Evolutionary conservation across 2,797 vertebrate species (phyloP).

Genomic region (Dermochelys coriacea): DNA sequence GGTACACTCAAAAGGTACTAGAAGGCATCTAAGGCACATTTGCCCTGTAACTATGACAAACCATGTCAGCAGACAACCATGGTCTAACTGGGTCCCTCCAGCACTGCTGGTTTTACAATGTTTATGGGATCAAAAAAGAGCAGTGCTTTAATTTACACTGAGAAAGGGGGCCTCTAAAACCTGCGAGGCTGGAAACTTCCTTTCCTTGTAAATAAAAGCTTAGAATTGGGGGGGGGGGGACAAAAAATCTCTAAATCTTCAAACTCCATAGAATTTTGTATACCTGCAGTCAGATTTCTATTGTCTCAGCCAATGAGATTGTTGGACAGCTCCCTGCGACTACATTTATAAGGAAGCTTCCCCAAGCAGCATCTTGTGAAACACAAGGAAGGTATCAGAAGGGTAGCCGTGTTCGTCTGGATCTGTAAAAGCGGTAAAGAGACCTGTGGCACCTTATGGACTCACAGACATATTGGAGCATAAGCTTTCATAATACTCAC

Average conservation of each 20-base stretch:
- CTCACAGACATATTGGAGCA: too few relatives aligned
- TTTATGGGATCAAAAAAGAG: not conserved
- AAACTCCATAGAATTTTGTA: not conserved
- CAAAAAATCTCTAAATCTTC: not conserved
- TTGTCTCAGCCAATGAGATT: not conserved
- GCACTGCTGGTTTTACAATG: not conserved
- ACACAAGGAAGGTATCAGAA: not conserved
- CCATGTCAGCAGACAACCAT: not conserved
- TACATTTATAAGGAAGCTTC: not conserved
- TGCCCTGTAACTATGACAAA: not conserved
- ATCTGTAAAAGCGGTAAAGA: too few relatives aligned
- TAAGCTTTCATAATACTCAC: too few relatives aligned
- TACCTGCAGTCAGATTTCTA: not conserved
- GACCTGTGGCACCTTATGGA: too few relatives aligned
- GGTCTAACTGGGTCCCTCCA: not conserved
- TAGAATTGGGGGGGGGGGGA: too few relatives aligned
- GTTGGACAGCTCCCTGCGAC: not conserved
- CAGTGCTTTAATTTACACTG: not conserved
- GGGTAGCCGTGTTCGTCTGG: too few relatives aligned
- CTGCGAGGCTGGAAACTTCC: not conserved
- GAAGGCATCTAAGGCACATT: not conserved
- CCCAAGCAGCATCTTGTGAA: not conserved
- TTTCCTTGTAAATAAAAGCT: not conserved
- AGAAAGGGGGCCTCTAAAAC: not conserved
- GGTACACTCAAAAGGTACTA: not conserved